A percentile compares a stretch with the other conserved stretches of the same genome.
phyloP scores from a whole-genome alignment of 2,797 vertebrate species.

The Ibycter americanus region DNA sequence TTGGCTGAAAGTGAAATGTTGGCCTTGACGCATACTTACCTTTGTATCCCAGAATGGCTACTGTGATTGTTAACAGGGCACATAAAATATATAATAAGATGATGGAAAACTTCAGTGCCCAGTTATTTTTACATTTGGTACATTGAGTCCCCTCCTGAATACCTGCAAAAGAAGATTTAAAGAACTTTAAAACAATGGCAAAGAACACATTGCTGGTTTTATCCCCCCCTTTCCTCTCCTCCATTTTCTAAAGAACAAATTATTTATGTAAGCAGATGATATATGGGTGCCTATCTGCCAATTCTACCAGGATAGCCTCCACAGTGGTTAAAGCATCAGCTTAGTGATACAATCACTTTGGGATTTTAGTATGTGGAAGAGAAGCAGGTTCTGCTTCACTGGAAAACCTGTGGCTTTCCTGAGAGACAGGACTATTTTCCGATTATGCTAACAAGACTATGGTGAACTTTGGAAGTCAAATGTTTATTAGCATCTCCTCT shows the following conservation, averaged over 20 bases:
- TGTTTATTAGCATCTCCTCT: not conserved
- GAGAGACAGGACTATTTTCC: not conserved
- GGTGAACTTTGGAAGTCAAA: not conserved
- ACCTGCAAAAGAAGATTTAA: slow-evolving; percentile 81
- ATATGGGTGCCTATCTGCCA: not conserved
- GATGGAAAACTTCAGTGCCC: slow-evolving; percentile 95
- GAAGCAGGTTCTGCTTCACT: not conserved
- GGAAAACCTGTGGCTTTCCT: not conserved
- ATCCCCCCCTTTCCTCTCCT: not conserved
- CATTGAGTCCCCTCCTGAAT: slow-evolving; percentile 97
- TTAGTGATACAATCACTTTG: not conserved
- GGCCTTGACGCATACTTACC: slow-evolving; percentile 77
- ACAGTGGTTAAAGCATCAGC: not conserved
- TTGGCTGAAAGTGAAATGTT: not conserved
- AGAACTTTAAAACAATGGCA: slow-evolving; percentile 5
- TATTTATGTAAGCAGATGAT: not conserved
- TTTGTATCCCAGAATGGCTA: slow-evolving; percentile 95
- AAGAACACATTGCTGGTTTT: not conserved
- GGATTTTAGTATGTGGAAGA: not conserved
- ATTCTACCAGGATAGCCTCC: not conserved
- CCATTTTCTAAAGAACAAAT: not conserved
- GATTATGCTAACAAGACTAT: not conserved
- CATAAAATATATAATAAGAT: slow-evolving; percentile 92
- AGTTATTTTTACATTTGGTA: slow-evolving; percentile 96
- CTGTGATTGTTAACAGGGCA: slow-evolving; percentile 90